phyloP scores from a whole-genome alignment of 2,888 invertebrate genomes.

The Spodoptera picta region DNA sequence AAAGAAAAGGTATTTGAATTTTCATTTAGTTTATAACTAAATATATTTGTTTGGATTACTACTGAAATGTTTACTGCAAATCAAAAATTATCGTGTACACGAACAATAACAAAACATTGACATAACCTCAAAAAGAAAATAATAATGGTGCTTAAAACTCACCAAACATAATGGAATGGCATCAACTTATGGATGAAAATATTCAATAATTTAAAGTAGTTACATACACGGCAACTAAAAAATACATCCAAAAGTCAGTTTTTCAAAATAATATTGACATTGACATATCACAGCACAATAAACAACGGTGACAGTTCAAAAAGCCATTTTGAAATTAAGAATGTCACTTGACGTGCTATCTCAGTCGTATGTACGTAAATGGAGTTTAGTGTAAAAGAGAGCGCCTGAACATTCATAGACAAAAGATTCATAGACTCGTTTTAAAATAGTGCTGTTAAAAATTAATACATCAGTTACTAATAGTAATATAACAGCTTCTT shows the following conservation, averaged over 20 bases:
- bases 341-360: background rate
- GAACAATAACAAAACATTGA: slow-evolving; percentile 47
- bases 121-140: slow-evolving; percentile 48
- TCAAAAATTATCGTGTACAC: background rate
- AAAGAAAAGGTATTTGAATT: no score
- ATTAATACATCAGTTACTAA: no score
- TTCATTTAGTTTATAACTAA: no score
- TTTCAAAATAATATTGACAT: slow-evolving; percentile 24
- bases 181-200: background rate
- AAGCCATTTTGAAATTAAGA: slow-evolving; percentile 6
- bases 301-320: slow-evolving; percentile 9
- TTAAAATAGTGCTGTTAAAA: slow-evolving; percentile 7
- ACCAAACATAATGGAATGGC: slow-evolving; percentile 24
- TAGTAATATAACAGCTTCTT: no score
- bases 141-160: slow-evolving; percentile 9
- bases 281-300: slow-evolving; percentile 45
- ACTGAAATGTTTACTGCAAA: background rate
- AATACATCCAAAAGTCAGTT: background rate
- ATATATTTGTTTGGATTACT: background rate
- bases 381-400: slow-evolving; percentile 12
- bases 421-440: no score
- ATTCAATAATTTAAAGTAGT: background rate
- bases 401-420: background rate
- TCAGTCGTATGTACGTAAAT: background rate
- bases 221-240: slow-evolving; percentile 7